phyloP scores from a whole-genome alignment of 2,797 vertebrate species.

The Megaceryle alcyon region DNA sequence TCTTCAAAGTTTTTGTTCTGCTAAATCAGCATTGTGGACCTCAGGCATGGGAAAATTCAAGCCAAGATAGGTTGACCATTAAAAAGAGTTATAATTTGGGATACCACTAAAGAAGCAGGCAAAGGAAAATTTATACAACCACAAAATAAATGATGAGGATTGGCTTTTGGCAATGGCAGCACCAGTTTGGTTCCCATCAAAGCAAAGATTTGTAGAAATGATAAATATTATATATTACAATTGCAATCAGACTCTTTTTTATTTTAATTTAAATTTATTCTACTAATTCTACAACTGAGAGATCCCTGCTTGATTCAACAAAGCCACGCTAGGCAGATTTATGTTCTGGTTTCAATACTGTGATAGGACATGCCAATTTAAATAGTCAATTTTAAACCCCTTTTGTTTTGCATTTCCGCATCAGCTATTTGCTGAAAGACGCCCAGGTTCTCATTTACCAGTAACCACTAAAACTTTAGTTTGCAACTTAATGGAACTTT shows the following conservation, averaged over 20 bases:
- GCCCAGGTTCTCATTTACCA: background rate
- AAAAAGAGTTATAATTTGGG: slow-evolving; percentile 38
- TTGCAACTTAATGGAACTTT: background rate
- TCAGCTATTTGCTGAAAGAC: slow-evolving; percentile 1
- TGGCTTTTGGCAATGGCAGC: background rate
- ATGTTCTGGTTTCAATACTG: background rate
- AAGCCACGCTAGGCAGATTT: background rate
- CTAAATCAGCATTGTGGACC: slow-evolving; percentile 61
- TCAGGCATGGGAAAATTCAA: slow-evolving; percentile 49
- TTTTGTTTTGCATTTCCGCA: background rate
- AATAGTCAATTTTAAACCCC: background rate
- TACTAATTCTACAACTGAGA: background rate
- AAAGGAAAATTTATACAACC: slow-evolving; percentile 39
- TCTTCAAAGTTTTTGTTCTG: slow-evolving; percentile 60
- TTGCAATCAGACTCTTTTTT: background rate
- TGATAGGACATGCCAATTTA: background rate
- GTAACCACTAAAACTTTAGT: background rate
- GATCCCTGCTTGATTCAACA: background rate
- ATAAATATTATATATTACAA: background rate
- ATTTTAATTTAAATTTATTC: background rate
- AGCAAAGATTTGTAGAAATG: slow-evolving; percentile 20
- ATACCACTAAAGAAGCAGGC: slow-evolving; percentile 52
- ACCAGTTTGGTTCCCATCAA: slow-evolving; percentile 35
- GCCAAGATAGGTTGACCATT: slow-evolving; percentile 38
- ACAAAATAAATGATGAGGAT: slow-evolving; percentile 46